phyloP scores from a whole-genome alignment of 1,140 invertebrate species.

The Zaprionus vittiger region DNA sequence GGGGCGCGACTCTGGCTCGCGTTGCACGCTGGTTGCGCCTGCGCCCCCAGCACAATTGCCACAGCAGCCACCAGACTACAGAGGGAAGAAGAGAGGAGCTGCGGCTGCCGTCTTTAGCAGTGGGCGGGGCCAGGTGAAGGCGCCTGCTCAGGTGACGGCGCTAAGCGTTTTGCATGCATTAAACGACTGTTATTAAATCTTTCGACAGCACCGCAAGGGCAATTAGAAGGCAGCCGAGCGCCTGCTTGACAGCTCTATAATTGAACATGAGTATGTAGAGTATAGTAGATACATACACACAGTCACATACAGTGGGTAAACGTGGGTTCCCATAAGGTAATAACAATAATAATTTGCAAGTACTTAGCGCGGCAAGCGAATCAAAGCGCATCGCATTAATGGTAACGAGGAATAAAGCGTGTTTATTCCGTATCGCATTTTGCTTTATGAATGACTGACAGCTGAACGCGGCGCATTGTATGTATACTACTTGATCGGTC shows the following conservation, averaged over 20 bases:
- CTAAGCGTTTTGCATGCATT: slow-evolving; percentile 65
- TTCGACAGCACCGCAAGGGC: slow-evolving; percentile 45
- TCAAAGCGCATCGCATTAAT: neutral
- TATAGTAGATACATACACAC: neutral
- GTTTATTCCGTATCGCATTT: neutral
- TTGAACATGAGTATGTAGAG: slow-evolving; percentile 25
- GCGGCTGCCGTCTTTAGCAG: neutral
- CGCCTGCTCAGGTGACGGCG: slow-evolving; percentile 67
- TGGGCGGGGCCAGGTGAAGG: slow-evolving; percentile 43
- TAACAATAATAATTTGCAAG: neutral
- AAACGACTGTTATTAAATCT: slow-evolving; percentile 61
- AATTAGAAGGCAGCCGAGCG: slow-evolving; percentile 58
- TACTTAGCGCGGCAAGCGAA: neutral
- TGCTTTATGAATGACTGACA: slow-evolving; percentile 1
- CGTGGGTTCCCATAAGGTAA: neutral
- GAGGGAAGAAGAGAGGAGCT: neutral
- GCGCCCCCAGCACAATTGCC: slow-evolving; percentile 36
- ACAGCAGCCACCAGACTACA: neutral
- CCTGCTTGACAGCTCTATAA: slow-evolving; percentile 33
- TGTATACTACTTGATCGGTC: neutral
- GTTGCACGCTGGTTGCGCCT: slow-evolving; percentile 38
- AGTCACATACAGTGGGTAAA: neutral
- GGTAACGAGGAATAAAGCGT: neutral
- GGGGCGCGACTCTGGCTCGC: neutral
- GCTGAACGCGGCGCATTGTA: neutral